Evolutionary conservation across 2,888 invertebrate species (phyloP), one percentile per base, ranked within the genome.

Genomic region (Idaea aversata): DNA sequence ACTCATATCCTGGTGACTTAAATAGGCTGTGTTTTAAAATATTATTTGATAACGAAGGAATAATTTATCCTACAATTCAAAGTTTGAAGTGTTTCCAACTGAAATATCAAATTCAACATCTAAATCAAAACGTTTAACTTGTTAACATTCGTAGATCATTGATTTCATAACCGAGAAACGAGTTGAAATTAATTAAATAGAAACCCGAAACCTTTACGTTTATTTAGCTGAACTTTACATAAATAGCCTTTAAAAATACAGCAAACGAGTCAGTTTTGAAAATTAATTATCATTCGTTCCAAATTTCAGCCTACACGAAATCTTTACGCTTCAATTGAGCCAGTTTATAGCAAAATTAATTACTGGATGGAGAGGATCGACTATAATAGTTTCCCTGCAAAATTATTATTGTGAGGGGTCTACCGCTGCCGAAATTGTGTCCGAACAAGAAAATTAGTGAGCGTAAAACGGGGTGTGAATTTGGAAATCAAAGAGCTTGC

Each of bases 371-470:
- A 88, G 88, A 89, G 91, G 91, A 86, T 90, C 90, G 88, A 86
- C 91, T 89, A 91, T 91, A 88, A 92, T 93, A 93, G 91, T 92
- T 93, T 90, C 90, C 84, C 86, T 79, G 81, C 84, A 84, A 90
- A 90, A 92, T 91, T 91, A 90, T 91, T 91, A 91, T 92, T 88
- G 88, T 88, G 91, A 88, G 86, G 88, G 90, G 82, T 81, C 87
- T 81, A 75, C 77, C 67, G 70, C 83, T 73, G 81, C 75, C 86
- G 82, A 88, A 90, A 91, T 91, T 91, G 91, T 92, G 91, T 90
- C 91, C 91, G 91, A 91, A 90, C 91, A 92, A 93, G 92, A 92
- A 93, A 93, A 93, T 93, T 93, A 92, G 88, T 90, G 88, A 90
- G 92, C 92, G 91, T 91, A 89, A 92, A 91, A 88, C 90, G 83